phyloP scores from a whole-genome alignment of 2,113 vertebrate species.

The Eolophus roseicapilla region DNA sequence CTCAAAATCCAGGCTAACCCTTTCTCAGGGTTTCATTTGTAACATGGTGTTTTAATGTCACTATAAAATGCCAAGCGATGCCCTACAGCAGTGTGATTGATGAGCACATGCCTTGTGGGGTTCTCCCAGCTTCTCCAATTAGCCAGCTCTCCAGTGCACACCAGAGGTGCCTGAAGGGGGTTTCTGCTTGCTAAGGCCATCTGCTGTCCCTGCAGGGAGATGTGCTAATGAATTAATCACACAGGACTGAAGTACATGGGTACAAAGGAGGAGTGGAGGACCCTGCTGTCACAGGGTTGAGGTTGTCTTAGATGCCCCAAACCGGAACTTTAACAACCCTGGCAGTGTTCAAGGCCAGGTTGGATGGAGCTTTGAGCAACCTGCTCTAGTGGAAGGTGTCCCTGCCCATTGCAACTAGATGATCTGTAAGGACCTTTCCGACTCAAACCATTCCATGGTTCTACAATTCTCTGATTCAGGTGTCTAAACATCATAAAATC shows the following conservation, averaged over 20 bases:
- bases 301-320: not conserved
- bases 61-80: not conserved
- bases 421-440: not conserved
- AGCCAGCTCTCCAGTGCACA: not conserved
- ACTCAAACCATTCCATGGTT: not conserved
- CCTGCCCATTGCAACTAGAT: not conserved
- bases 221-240: not conserved
- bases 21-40: not conserved
- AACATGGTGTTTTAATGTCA: not conserved
- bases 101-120: not conserved
- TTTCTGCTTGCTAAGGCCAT: not conserved
- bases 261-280: not conserved
- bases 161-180: fast-evolving
- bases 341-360: not conserved
- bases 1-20: not conserved
- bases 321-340: not conserved
- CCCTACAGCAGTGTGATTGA: not conserved
- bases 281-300: not conserved
- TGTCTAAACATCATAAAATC: not conserved
- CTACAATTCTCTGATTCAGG: not conserved
- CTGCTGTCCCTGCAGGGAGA: not conserved
- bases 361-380: not conserved
- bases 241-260: not conserved
- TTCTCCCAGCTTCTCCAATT: not conserved
- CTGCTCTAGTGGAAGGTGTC: not conserved